Base-by-base conservation (phyloP, 2,113 vertebrate genomes). In the Thunnus thynnus region DNA sequence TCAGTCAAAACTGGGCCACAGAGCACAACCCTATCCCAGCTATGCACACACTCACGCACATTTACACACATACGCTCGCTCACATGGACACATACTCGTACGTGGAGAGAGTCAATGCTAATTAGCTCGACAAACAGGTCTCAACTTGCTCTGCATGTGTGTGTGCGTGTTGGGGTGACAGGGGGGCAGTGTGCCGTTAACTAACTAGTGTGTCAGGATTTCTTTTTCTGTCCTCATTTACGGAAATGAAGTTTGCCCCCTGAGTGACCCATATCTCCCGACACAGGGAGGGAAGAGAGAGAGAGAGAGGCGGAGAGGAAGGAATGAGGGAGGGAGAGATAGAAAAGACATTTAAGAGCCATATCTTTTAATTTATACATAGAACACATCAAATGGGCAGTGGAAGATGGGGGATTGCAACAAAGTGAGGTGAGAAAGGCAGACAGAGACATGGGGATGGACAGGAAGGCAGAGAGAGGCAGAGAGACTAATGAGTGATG, bases 101-200 rank as follows among this genome's bases (percentile, higher is more conserved):
- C 87, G 78, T 47, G 0, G 20, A 60, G 50, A 32, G 54, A 88
- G 85, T 60, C 74, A 25, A 86, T 82, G 85, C 87, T 92, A 95
- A 95, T 94, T 94, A 95, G 87, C 87, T 89, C 83, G 22, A 91
- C 86, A 89, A 87, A 84, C 88, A 91, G 83, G 90, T 76, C 87
- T 80, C 57, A 1, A 71, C 83, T 48, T 50, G 88, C 63, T 63
- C 32, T 66, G 50, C 30, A 8, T 58, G 78, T 46, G 61, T 67
- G 82, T 75, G 78, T 73, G 88, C 0, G 76, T 66, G 88, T 46
- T 12, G 48, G 73, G 83, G 86, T 90, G 86, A 88, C 16, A 18
- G 27, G 64, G 67, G 81, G 83, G 60, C 73, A 86, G 79, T 58
- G 77, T 78, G 83, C 57, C 48, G 78, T 87, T 89, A 86, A 90